These are phyloP conservation scores for Dendropsophus ebraccatus DNA, from an alignment of 2,113 vertebrate genomes.

Conservation along the genomic window DNA sequence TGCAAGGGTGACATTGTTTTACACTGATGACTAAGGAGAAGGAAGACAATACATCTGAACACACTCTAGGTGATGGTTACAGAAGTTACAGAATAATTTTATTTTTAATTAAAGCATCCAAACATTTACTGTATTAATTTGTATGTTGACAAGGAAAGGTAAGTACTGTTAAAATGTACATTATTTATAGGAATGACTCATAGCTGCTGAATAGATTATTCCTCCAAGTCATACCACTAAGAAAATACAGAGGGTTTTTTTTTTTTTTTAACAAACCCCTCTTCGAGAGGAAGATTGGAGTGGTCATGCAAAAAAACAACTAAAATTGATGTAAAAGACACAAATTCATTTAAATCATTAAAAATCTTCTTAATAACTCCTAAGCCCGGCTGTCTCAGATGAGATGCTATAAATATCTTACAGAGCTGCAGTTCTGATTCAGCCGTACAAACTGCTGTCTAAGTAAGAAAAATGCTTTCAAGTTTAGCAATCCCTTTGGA, in stretches of 20 bases:
- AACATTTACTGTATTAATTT: no score
- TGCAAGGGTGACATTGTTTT: background rate
- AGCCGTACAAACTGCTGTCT: constrained; percentile 61
- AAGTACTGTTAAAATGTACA: background rate
- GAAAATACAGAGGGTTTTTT: background rate
- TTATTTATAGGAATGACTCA: background rate
- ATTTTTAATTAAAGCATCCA: no score
- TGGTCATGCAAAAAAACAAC: background rate
- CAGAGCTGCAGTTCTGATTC: constrained; percentile 55
- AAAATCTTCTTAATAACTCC: background rate
- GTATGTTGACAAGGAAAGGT: background rate
- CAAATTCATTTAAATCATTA: background rate
- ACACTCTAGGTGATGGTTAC: background rate
- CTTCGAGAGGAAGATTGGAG: background rate
- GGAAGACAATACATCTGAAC: background rate
- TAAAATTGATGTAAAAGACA: background rate
- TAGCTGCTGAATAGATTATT: background rate
- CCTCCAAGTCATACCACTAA: background rate
- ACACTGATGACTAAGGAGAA: background rate
- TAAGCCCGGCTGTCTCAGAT: background rate
- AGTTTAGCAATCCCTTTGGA: constrained; percentile 62
- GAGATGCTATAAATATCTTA: background rate
- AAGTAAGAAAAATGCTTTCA: constrained; percentile 67
- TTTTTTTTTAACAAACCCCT: background rate
- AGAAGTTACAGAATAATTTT: no score